Evolutionary conservation across 2,113 vertebrate species (phyloP), one percentile per base, ranked within the genome.

Genomic region (Bubo blakistoni): DNA sequence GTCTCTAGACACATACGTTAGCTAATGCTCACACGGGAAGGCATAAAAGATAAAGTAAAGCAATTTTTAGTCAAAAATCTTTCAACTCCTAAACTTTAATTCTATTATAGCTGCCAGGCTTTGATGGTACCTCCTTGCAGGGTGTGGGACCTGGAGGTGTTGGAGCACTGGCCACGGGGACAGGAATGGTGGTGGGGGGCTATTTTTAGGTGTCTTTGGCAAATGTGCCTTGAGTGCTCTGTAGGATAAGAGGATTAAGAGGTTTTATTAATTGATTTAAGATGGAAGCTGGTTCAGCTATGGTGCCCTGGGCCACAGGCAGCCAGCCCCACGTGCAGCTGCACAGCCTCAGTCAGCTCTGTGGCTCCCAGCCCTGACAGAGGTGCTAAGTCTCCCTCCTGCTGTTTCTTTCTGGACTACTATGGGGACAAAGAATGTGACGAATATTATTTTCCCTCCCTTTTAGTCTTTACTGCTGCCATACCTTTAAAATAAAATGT

Each of bases 101-200:
- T 70, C 36, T 76, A 7, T 54, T 52, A 13, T 0, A 11, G 34
- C n/a, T 81, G 36, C 32, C 38, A 78, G 59, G 47, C 42, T 85
- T 73, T 16, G 22, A 20, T 62, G 36, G 32, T 79, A 69, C 47
- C 29, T 78, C 29, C 38, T 38, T 51, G 27, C 25, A 32, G 73
- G 25, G 13, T 46, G 21, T 17, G 8, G 42, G 17, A 55, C 32
- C 32, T 34, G 76, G 57, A 88, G 24, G 20, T 58, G 12, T 20
- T 66, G 58, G 47, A 94, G n/a, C 34, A 36, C 13, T 0, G 16
- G 61, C 13, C 38, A 12, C 0, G 0, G 27, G 19, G 15, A 27
- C 51, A 92, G 77, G 25, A 78, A 42, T 55, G 65, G 38, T 66
- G 78, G 46, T 0, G 2, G 51, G 21, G 34, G 25, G 14, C 7